Base-by-base conservation (phyloP, 1,140 invertebrate species). In the Schmidtea mediterranea region DNA sequence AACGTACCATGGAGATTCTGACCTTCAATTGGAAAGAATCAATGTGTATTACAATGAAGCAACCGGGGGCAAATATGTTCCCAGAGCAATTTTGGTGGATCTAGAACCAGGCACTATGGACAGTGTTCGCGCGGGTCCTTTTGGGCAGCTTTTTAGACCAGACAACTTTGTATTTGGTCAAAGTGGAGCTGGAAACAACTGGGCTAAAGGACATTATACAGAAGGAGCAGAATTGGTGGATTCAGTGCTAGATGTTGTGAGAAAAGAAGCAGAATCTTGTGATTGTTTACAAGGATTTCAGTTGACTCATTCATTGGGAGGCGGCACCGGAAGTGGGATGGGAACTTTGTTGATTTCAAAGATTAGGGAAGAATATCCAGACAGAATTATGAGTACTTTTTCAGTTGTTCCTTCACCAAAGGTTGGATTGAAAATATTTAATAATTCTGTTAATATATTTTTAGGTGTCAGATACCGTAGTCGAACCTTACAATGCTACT, bases 31-130 rank as follows among this genome's bases (percentile, higher is more conserved):
- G 48, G 80, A 84, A 62, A 72, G 80, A 53, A 80, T 84, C 55
- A 86, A 83, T 60, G 81, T 84, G 12, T 84, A 83, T 65, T 84
- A 81, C 68, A 83, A 82, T 68, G 80, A 84, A 66, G 79, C 78
- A 0, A 75, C 75, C 19, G 18, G 52, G 52, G 78, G 78, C 36
- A 82, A 80, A 66, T 84, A 82, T 59, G 81, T 83, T 21, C 81
- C 81, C 12, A 68, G 80, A 24, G 77, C 79, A 10, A 75, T 86
- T 41, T 69, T 84, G 39, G 74, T 84, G 18, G 80, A 84, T 61
- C 63, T 84, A 55, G 80, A 84, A 62, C 80, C 79, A 0, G 80
- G 79, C 15, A 82, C 81, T 15, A 82, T 86, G 80, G 81, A 84
- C 62, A 77, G 79, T 0, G 79, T 84, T 9, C 71, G 80, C 49